Percentiles rank a stretch among this genome's conserved stretches.
phyloP scores from a whole-genome alignment of 2,888 invertebrate genomes.

The Sphinx pinastri region DNA sequence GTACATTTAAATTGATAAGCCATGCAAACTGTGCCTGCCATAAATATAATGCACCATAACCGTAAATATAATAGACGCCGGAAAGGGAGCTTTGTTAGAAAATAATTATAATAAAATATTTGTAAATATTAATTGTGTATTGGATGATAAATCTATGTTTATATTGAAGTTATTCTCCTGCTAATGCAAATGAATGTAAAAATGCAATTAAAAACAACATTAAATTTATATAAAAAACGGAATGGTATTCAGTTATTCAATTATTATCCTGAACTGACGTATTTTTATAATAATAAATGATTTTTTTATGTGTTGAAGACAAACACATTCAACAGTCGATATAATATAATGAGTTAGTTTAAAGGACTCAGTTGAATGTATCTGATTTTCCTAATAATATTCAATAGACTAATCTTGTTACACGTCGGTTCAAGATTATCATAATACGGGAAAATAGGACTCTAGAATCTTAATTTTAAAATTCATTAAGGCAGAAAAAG shows the following conservation, averaged over 20 bases:
- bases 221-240: too few species aligned
- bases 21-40: constrained; percentile 80
- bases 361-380: not conserved
- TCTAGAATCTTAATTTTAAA: too few species aligned
- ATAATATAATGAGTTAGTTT: too few species aligned
- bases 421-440: constrained; percentile 2
- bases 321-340: too few species aligned
- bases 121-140: not conserved
- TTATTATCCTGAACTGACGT: constrained; percentile 2
- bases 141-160: not conserved
- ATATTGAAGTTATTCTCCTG: constrained; percentile 32
- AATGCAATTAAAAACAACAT: too few species aligned
- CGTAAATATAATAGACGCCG: constrained; percentile 50
- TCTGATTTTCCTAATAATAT: not conserved
- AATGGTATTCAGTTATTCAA: not conserved
- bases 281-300: not conserved
- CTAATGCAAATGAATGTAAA: constrained; percentile 24
- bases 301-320: too few species aligned
- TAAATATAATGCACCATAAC: constrained; percentile 72
- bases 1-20: constrained; percentile 86
- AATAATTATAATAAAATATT: constrained; percentile 12
- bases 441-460: too few species aligned
- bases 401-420: not conserved
- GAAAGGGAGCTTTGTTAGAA: constrained; percentile 37
- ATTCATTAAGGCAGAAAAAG: too few species aligned